Evolutionary conservation across 1,140 invertebrate genomes (phyloP).

Genomic region (Parapsyche elsis): DNA sequence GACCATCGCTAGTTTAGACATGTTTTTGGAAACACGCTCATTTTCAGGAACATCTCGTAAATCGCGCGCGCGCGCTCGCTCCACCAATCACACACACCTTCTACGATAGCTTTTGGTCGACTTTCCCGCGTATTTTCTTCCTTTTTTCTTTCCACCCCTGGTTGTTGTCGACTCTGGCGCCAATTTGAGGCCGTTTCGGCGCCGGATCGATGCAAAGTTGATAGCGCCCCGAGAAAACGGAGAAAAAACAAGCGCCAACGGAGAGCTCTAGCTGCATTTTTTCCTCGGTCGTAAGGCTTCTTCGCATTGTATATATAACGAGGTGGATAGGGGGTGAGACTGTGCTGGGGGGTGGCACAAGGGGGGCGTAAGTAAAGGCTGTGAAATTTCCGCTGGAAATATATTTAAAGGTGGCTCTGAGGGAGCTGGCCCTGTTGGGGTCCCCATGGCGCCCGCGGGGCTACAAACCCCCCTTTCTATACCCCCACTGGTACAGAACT

Average conservation of each 20-base stretch:
- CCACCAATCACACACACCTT: no score
- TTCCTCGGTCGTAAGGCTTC: constrained; percentile 34
- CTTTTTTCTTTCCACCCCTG: not conserved
- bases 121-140: not conserved
- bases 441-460: not conserved
- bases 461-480: not conserved
- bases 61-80: no score
- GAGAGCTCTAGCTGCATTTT: constrained; percentile 24
- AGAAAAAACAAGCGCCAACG: constrained; percentile 1
- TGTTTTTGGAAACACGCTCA: no score
- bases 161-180: not conserved
- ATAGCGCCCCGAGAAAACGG: not conserved
- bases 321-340: not conserved
- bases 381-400: constrained; percentile 45
- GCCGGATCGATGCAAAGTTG: constrained; percentile 25
- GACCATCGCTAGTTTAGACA: no score
- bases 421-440: not conserved
- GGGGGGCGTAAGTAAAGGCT: constrained; percentile 27
- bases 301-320: constrained; percentile 21
- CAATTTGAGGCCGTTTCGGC: not conserved
- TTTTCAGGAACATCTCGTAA: no score
- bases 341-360: not conserved
- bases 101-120: no score
- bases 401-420: constrained; percentile 36
- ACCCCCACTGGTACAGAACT: not conserved